These are phyloP conservation scores for Pantherophis alleghaniensis DNA, from an alignment of 2,797 vertebrate species.

Conservation along the genomic window DNA sequence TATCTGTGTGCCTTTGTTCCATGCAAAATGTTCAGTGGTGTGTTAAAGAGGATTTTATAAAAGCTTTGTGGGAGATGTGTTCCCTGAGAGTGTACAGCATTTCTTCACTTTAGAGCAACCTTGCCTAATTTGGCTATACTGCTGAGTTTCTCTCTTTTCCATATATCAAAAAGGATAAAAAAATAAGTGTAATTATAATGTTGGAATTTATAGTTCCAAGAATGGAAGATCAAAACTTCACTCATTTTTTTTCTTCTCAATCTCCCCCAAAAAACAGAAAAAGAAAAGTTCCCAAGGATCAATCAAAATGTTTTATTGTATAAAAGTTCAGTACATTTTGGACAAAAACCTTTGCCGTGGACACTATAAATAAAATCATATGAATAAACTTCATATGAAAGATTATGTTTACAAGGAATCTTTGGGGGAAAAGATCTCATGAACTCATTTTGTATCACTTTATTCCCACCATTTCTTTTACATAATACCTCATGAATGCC, in stretches of 20 bases:
- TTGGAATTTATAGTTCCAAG: background rate
- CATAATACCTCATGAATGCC: background rate
- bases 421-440: background rate
- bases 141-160: background rate
- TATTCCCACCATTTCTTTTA: background rate
- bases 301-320: background rate
- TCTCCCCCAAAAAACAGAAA: background rate
- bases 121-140: background rate
- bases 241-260: background rate
- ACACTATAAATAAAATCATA: background rate
- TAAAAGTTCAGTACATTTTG: background rate
- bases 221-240: background rate
- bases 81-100: background rate
- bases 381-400: background rate
- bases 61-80: background rate
- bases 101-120: background rate
- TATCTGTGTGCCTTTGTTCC: background rate
- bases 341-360: background rate
- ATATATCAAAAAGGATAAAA: background rate
- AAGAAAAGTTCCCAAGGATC: background rate
- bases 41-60: background rate
- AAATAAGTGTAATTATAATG: background rate
- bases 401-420: background rate
- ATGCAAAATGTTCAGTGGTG: background rate
- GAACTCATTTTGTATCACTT: background rate